These are phyloP conservation scores for Pitta sordida DNA, from an alignment of 2,113 vertebrate genomes.

Conservation along the genomic window DNA sequence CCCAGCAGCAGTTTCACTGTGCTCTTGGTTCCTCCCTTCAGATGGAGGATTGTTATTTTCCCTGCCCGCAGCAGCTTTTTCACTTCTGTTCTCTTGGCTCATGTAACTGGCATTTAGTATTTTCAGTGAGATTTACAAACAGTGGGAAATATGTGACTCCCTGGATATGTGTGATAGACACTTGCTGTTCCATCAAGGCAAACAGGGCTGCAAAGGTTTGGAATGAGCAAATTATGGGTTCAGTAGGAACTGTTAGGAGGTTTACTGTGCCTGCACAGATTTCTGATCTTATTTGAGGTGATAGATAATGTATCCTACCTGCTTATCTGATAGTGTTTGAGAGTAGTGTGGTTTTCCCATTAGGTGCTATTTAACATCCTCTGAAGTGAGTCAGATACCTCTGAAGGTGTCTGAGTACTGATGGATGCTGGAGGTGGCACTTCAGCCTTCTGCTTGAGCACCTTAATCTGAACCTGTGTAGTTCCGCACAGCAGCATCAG, in stretches of 20 bases:
- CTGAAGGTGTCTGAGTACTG: background rate
- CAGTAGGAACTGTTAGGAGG: background rate
- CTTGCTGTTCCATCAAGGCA: background rate
- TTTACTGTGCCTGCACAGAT: background rate
- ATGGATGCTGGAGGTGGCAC: background rate
- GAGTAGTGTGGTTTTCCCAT: background rate
- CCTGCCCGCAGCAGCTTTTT: background rate
- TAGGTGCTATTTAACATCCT: background rate
- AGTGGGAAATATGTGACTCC: background rate
- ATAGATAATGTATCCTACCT: background rate
- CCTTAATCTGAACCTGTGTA: accelerated
- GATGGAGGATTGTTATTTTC: background rate
- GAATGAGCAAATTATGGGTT: background rate
- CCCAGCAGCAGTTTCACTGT: background rate
- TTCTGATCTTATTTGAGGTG: background rate
- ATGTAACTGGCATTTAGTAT: background rate
- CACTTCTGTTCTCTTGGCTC: background rate
- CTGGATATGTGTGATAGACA: background rate
- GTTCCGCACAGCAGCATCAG: background rate
- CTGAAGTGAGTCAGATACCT: too few species aligned
- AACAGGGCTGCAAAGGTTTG: background rate
- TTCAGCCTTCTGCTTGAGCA: background rate
- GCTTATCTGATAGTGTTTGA: background rate
- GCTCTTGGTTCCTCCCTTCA: background rate
- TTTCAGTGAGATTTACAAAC: background rate